A percentile compares a stretch with the other conserved stretches of the same genome.
Evolutionary conservation across 1,140 invertebrate genomes (phyloP).

Genomic region (Chrysomallon squamiferum): DNA sequence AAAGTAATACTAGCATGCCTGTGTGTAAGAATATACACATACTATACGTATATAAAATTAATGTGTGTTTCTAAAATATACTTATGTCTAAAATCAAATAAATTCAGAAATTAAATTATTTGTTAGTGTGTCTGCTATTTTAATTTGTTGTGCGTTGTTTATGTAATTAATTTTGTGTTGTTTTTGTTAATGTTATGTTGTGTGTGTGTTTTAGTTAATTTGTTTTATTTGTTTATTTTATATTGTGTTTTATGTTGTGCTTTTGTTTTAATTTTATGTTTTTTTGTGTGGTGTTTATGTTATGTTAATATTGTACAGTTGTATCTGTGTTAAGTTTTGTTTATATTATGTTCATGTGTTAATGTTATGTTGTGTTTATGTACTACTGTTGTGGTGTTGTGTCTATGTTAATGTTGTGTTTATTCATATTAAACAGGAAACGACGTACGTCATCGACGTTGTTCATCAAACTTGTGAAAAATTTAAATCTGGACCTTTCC

Average conservation of each 20-base stretch:
- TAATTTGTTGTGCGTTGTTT: no score
- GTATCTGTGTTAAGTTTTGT: constrained; percentile 5
- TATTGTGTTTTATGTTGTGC: not conserved
- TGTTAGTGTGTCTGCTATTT: no score
- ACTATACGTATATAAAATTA: no score
- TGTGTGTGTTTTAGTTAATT: no score
- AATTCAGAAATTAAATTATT: no score
- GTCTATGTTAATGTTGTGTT: constrained; percentile 6
- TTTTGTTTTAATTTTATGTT: not conserved
- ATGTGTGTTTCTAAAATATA: no score
- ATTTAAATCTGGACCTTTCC: not conserved
- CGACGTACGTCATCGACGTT: not conserved
- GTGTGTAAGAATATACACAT: no score
- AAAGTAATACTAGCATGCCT: no score
- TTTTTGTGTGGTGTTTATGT: not conserved
- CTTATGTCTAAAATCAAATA: no score
- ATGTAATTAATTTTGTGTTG: no score
- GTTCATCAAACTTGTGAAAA: not conserved
- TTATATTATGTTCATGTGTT: constrained; percentile 1
- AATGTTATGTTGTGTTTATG: constrained; percentile 4
- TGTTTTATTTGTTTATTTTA: not conserved
- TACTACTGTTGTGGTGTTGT: not conserved
- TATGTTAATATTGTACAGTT: not conserved
- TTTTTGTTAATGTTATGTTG: no score
- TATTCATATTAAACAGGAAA: not conserved